Conservation (phyloP, 2,888 invertebrate species). For the Lithosia quadra region DNA sequence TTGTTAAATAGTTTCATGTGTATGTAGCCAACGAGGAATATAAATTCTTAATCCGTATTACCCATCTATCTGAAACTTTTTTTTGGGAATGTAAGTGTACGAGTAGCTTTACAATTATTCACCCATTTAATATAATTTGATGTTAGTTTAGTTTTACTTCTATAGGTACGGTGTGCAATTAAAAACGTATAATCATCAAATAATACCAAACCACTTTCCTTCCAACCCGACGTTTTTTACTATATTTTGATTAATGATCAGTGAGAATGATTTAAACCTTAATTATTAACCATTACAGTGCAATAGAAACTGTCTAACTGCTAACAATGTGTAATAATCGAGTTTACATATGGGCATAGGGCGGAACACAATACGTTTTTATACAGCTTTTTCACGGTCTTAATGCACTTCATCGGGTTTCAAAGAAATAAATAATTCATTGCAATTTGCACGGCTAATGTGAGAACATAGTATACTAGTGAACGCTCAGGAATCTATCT, state of each 20-base stretch:
- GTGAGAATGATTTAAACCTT: slow-evolving; percentile 43
- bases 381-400: slow-evolving; percentile 59
- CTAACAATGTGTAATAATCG: slow-evolving; percentile 55
- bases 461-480: slow-evolving; percentile 69
- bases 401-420: slow-evolving; percentile 67
- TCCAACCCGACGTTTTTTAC: slow-evolving; percentile 31
- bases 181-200: slow-evolving; percentile 35
- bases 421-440: slow-evolving; percentile 73
- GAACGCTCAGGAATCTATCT: slow-evolving; percentile 72
- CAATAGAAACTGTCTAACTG: slow-evolving; percentile 50
- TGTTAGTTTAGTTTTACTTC: slow-evolving; percentile 26
- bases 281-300: slow-evolving; percentile 51
- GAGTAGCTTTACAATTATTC: background rate
- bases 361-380: slow-evolving; percentile 68
- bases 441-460: slow-evolving; percentile 75
- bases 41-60: background rate
- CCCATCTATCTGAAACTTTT: background rate
- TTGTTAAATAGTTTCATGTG: background rate
- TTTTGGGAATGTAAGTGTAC: background rate
- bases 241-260: slow-evolving; percentile 45
- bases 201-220: slow-evolving; percentile 39
- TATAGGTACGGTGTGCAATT: slow-evolving; percentile 38
- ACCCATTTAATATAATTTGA: background rate
- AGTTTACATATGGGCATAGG: slow-evolving; percentile 59
- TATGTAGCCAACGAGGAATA: slow-evolving; percentile 14